These are phyloP conservation scores for Vespertilio murinus DNA, from an alignment of 2,797 vertebrate genomes.

Conservation along the genomic window DNA sequence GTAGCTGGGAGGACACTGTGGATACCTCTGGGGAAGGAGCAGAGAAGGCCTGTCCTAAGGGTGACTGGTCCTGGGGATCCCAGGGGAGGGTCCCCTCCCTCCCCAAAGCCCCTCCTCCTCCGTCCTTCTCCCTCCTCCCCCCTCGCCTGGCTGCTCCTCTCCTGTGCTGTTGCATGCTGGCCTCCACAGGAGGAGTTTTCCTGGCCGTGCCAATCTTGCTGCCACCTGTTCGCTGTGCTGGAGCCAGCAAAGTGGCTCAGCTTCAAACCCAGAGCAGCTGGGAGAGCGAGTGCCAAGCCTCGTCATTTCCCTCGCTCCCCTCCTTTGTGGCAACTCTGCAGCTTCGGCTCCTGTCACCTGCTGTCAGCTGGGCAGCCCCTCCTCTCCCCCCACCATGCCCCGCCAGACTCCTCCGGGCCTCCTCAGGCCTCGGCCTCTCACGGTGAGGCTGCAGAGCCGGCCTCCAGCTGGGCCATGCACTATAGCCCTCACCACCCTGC, in stretches of 20 bases:
- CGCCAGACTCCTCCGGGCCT: neutral
- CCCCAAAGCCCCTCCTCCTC: neutral
- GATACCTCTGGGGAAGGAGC: rapidly evolving
- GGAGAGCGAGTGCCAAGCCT: slow-evolving; percentile 66
- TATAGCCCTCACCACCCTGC: neutral
- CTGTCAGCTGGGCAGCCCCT: slow-evolving; percentile 45
- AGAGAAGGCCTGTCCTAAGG: rapidly evolving
- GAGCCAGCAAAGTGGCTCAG: slow-evolving; percentile 75
- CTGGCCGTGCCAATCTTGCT: slow-evolving; percentile 74
- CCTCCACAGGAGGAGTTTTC: slow-evolving; percentile 72
- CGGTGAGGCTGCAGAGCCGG: neutral
- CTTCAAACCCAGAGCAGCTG: slow-evolving; percentile 78
- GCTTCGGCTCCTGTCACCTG: slow-evolving; percentile 61
- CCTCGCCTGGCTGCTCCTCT: slow-evolving; percentile 53
- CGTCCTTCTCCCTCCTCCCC: neutral
- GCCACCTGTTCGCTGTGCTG: slow-evolving; percentile 77
- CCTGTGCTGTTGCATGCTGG: slow-evolving; percentile 55
- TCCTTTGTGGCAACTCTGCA: slow-evolving; percentile 32
- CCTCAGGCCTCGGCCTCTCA: neutral
- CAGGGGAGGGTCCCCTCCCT: neutral
- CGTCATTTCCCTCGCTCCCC: neutral
- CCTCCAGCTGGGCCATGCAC: neutral
- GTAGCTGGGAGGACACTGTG: rapidly evolving
- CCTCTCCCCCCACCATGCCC: neutral
- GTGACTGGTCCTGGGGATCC: neutral